Percentiles rank a stretch among this genome's conserved stretches.
phyloP scores from a whole-genome alignment of 2,888 invertebrate species.

The Leptura quadrifasciata region DNA sequence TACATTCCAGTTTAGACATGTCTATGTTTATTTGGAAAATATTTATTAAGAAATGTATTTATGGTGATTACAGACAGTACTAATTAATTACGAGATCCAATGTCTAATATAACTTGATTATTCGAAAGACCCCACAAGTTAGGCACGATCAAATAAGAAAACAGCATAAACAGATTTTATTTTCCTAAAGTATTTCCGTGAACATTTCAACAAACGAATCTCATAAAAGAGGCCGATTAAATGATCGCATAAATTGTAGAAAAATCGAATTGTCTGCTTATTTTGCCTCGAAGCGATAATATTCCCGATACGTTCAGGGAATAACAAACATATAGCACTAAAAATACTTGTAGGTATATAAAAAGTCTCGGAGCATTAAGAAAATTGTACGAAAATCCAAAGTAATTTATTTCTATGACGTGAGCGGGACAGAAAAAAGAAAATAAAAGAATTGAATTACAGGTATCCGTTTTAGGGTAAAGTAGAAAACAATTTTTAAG shows the following conservation, averaged over 20 bases:
- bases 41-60: too few relatives aligned
- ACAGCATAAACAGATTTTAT: neutral
- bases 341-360: slow-evolving; percentile 18
- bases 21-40: too few relatives aligned
- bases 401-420: slow-evolving; percentile 31
- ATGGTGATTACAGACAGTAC: too few relatives aligned
- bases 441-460: slow-evolving; percentile 44
- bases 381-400: slow-evolving; percentile 18
- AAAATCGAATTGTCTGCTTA: neutral
- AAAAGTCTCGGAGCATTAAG: slow-evolving; percentile 19
- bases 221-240: neutral
- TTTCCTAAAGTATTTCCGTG: neutral
- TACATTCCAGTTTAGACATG: too few relatives aligned
- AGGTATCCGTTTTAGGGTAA: slow-evolving; percentile 42
- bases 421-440: slow-evolving; percentile 16
- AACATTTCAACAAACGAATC: neutral
- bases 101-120: too few relatives aligned
- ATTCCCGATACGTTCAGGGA: neutral
- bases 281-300: neutral
- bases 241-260: neutral
- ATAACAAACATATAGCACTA: slow-evolving; percentile 5
- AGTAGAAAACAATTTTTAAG: slow-evolving; percentile 44
- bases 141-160: neutral
- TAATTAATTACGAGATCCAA: too few relatives aligned
- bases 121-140: neutral